Evolutionary conservation across 2,797 vertebrate species (phyloP).

Genomic region (Scolopax rusticola): DNA sequence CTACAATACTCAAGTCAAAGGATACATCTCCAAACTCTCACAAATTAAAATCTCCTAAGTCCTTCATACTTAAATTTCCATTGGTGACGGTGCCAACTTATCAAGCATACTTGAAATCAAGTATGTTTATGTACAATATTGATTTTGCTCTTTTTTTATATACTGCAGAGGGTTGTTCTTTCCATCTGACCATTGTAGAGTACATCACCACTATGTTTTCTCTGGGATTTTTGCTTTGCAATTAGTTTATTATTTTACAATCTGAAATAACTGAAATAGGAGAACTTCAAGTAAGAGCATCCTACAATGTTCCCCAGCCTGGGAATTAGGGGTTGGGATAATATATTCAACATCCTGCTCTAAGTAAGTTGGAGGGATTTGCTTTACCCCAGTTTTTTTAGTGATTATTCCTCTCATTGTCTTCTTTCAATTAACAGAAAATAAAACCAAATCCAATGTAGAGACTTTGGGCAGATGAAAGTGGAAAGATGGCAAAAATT

Average conservation of each 20-base stretch:
- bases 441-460: not conserved
- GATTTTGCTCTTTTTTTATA: not conserved
- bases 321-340: not conserved
- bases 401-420: not conserved
- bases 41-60: not conserved
- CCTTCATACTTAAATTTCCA: not conserved
- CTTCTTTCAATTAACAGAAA: not conserved
- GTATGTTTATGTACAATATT: rapidly evolving
- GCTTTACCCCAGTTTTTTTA: not conserved
- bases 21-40: not conserved
- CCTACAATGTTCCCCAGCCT: not conserved
- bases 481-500: not conserved
- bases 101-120: not conserved
- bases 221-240: not conserved
- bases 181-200: not conserved
- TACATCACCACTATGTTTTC: not conserved
- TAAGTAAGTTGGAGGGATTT: not conserved
- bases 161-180: not conserved
- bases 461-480: not conserved
- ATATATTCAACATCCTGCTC: not conserved
- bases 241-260: not conserved
- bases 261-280: not conserved
- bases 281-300: not conserved
- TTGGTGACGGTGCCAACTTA: not conserved
- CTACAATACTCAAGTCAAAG: not conserved